Evolutionary conservation across 2,113 vertebrate species (phyloP).

Genomic region (Heliornis fulica): DNA sequence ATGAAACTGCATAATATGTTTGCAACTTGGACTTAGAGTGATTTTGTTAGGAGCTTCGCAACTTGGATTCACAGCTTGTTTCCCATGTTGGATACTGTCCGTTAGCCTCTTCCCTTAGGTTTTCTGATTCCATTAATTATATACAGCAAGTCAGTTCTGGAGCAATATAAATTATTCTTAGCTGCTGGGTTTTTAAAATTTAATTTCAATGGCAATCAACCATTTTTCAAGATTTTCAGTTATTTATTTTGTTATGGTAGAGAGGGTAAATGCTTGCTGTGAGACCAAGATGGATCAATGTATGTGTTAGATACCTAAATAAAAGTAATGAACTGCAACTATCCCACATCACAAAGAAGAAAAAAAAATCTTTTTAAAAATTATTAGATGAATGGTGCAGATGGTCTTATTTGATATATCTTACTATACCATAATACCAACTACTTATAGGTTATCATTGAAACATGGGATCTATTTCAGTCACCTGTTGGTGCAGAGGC

Average conservation of each 20-base stretch:
- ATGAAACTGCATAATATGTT: not conserved
- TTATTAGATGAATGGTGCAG: not conserved
- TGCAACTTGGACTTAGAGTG: not conserved
- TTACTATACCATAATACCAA: not conserved
- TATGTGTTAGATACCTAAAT: not conserved
- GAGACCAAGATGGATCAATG: not conserved
- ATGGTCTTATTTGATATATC: not conserved
- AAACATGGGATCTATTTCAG: not conserved
- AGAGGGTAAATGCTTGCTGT: not conserved
- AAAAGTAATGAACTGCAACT: not conserved
- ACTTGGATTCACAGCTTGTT: not conserved
- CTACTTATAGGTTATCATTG: not conserved
- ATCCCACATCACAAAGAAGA: not conserved
- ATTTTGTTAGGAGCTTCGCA: not conserved
- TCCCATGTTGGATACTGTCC: not conserved
- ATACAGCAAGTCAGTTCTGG: not conserved
- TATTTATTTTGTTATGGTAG: not conserved
- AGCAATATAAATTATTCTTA: not conserved
- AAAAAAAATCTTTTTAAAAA: not conserved
- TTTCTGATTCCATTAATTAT: not conserved
- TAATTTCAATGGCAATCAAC: not conserved
- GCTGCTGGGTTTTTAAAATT: not conserved
- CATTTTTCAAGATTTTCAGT: not conserved
- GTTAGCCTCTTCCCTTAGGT: not conserved
- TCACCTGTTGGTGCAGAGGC: fast-evolving